Base-by-base conservation (phyloP, 1,140 invertebrate species). In the Drosophila mayri region DNA sequence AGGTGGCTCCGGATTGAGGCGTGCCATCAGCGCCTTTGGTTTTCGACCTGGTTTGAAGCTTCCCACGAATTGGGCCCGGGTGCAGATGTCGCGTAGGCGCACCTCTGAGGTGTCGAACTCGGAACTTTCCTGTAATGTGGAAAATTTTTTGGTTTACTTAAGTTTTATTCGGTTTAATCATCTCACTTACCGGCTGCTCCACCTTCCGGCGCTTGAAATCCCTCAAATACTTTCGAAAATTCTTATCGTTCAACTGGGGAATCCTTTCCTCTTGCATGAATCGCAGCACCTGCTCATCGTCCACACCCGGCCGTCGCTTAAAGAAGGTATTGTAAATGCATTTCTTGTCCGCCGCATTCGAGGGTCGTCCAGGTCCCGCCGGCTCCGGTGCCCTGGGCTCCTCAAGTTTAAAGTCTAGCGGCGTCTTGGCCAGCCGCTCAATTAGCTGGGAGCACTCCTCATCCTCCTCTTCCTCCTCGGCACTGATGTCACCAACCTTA, bases 201-300 rank as follows among this genome's bases (percentile, higher is more conserved):
- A 94, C 77, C 93, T 95, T 94, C 78, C 95, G 92, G 67, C 94
- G 94, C 74, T 95, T 95, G 84, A 97, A 96, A 37, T 94, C 93
- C 4, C 93, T 92, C 28, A 97, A 82, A 93, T 97, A 95, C 43
- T 94, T 93, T 59, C 93, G 93, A 77, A 96, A 97, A 32, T 94
- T 94, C n/a, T 96, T 95, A 55, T 97, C 96, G 3, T 94, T 90
- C 5, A 92, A 60, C 25, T 77, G 64, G 28, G 80, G 68, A 38
- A 90, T 78, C 20, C 76, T 75, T 1, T 70, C 80, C 14, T 75
- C 37, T 35, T 91, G 84, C 72, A 83, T 84, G 30, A 44, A 43
- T 11, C 87, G 77, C 22, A 90, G 44, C 2, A 88, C 75, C 5
- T 76, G 76, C 28, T 92, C 91, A 50, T 92, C 91, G 7, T 91